A percentile compares a stretch with the other conserved stretches of the same genome.
phyloP scores from a whole-genome alignment of 2,113 vertebrate species.

The Platysteira castanea region DNA sequence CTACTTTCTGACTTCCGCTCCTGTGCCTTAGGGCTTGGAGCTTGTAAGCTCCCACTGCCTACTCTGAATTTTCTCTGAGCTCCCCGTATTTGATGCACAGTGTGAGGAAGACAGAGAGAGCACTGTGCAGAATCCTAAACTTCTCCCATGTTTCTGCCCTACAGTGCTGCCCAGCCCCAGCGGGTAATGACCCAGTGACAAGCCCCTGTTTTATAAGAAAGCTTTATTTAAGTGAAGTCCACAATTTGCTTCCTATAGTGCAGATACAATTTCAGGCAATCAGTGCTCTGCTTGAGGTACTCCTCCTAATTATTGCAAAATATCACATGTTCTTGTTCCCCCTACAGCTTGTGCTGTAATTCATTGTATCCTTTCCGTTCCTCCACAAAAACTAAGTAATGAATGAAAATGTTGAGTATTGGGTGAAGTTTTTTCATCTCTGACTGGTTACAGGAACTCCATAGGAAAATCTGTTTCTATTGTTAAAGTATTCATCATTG shows the following conservation, averaged over 20 bases:
- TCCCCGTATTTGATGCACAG: neutral
- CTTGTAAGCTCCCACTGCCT: neutral
- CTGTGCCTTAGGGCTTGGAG: neutral
- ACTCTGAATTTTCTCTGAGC: neutral
- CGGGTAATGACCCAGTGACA: neutral
- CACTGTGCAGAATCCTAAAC: neutral
- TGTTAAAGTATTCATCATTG: neutral
- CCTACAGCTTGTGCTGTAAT: neutral
- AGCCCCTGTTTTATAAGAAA: neutral
- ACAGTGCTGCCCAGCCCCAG: neutral
- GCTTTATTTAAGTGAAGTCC: neutral
- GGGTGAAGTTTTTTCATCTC: neutral
- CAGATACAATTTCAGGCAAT: neutral
- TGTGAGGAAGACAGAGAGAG: neutral
- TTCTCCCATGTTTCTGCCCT: neutral
- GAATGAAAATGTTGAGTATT: neutral
- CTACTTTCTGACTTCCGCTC: neutral
- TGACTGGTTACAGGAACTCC: neutral
- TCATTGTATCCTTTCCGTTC: neutral
- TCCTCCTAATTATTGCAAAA: neutral
- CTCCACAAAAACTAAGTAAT: neutral
- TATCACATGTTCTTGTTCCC: neutral
- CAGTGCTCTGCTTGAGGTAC: neutral
- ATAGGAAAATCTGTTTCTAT: neutral
- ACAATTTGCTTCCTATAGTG: neutral